These are phyloP conservation scores for Cantharis nigra DNA, from an alignment of 2,888 invertebrate genomes.

Conservation along the genomic window DNA sequence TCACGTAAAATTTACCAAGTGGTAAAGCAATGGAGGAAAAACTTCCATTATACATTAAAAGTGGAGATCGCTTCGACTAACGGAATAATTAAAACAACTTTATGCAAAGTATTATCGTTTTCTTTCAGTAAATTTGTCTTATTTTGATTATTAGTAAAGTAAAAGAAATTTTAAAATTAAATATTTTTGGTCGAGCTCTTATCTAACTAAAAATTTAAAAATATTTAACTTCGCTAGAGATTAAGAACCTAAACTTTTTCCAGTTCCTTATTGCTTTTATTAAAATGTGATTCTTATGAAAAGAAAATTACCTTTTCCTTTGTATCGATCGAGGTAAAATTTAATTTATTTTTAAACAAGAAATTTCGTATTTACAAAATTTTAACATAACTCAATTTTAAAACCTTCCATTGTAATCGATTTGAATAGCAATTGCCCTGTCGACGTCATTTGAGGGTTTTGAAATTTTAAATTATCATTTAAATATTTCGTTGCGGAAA, in stretches of 20 bases:
- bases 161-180: neutral
- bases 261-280: neutral
- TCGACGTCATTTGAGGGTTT: slow-evolving; percentile 7
- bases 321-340: neutral
- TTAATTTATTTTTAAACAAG: neutral
- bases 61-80: neutral
- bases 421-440: slow-evolving; percentile 6
- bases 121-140: neutral
- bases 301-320: neutral
- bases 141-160: neutral
- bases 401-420: slow-evolving; percentile 6
- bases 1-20: neutral
- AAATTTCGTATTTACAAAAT: neutral
- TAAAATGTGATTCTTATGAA: neutral
- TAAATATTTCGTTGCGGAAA: neutral
- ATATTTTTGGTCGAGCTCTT: neutral
- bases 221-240: neutral
- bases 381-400: neutral
- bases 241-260: neutral
- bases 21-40: neutral
- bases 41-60: neutral
- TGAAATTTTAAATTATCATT: neutral
- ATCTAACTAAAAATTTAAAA: neutral
- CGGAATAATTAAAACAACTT: neutral
- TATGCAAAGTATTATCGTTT: neutral